Conservation (phyloP, 1,140 invertebrate genomes). For the Penaeus japonicus region DNA sequence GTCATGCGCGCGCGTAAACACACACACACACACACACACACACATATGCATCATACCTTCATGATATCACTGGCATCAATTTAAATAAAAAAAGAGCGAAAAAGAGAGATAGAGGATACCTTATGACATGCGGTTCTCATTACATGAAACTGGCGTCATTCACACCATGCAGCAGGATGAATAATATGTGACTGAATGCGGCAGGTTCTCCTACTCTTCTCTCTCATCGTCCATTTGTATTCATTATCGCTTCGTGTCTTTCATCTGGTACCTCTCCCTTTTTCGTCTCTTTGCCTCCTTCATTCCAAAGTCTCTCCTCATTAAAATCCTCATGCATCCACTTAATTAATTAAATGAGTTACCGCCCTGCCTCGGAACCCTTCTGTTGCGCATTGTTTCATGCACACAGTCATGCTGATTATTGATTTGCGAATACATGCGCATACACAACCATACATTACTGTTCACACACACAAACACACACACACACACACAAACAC, state of each 20-base stretch:
- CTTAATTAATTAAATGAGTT: not conserved
- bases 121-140: too few species aligned
- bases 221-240: not conserved
- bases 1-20: too few species aligned
- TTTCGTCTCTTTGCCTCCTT: not conserved
- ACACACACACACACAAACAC: not conserved
- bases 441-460: not conserved
- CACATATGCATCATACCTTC: too few species aligned
- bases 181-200: too few species aligned
- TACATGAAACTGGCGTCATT: too few species aligned
- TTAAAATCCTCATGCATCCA: not conserved
- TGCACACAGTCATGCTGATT: not conserved
- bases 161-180: too few species aligned
- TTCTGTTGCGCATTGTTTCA: not conserved
- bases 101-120: too few species aligned
- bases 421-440: not conserved
- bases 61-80: too few species aligned
- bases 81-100: too few species aligned
- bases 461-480: not conserved
- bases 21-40: too few species aligned
- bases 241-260: not conserved
- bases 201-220: not conserved
- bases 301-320: not conserved
- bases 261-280: not conserved
- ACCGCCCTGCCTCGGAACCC: too few species aligned